Evolutionary conservation across 2,113 vertebrate genomes (phyloP), one percentile per base, ranked within the genome.

Genomic region (Amphiprion percula): DNA sequence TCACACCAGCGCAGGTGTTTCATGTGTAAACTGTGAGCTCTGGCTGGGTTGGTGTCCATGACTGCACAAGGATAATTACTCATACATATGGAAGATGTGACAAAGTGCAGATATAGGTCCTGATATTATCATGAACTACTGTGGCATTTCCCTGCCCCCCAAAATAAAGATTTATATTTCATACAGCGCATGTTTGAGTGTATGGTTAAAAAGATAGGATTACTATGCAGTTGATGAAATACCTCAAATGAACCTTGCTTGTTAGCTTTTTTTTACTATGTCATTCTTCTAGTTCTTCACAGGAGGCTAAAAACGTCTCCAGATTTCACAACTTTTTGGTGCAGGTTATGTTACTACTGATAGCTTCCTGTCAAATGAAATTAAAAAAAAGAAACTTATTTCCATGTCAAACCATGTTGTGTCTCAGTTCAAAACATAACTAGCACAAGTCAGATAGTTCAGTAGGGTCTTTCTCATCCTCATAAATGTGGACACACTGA

Each of bases 391-490:
- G 4, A 17, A 9, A 1, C 1, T 54, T 17, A 37, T 66, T 75
- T 39, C 82, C 50, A 4, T 54, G 54, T 21, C n/a, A 58, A 49
- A 58, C 14, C 0, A 4, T 0, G 15, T 53, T 10, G 41, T 54
- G 24, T 60, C n/a, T 67, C 24, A 41, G 56, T 44, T 60, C 17
- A 44, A 28, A 58, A 59, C 24, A 72, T 24, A 62, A 59, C 73
- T n/a, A 44, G 26, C 39, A 53, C 14, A 54, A 79, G 62, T 69
- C 62, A 82, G 63, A 82, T 58, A 69, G 67, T 61, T 33, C 37
- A 66, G n/a, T 46, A 44, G 1, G 11, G 55, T 68, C 80, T 82
- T 46, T 68, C 9, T 62, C 7, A 39, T 77, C 62, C 44, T 64
- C 41, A 37, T 54, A 55, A 71, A 64, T 58, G 17, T 30, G 49